These are phyloP conservation scores for Drosophila stalkeri DNA, from an alignment of 2,888 invertebrate genomes.

Conservation along the genomic window DNA sequence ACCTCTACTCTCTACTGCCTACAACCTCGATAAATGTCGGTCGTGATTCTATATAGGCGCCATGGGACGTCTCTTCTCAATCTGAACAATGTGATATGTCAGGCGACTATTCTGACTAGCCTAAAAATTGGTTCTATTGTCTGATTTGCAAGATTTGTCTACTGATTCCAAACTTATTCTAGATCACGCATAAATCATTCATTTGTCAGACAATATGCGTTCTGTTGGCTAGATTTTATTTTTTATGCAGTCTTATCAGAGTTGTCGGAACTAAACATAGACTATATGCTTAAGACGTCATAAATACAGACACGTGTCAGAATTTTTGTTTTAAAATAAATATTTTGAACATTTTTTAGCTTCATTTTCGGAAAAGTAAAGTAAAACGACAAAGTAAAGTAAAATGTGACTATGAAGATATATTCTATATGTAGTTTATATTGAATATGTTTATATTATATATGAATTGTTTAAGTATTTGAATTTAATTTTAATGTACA, in stretches of 20 bases:
- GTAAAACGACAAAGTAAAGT: not conserved
- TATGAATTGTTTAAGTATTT: not conserved
- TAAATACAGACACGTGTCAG: conserved; percentile 9
- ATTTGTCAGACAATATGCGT: conserved; percentile 6
- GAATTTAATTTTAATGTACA: not conserved
- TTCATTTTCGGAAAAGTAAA: not conserved
- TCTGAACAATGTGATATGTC: conserved; percentile 6
- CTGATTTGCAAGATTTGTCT: not conserved
- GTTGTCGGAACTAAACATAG: not conserved
- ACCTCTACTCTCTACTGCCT: not conserved
- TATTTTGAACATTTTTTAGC: conserved; percentile 21
- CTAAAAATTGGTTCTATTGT: conserved; percentile 40
- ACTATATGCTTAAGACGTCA: conserved; percentile 1
- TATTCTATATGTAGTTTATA: not conserved
- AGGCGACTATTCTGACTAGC: not conserved
- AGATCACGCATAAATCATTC: conserved; percentile 17
- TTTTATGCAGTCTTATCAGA: conserved; percentile 28
- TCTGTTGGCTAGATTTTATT: not conserved
- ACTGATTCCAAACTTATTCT: not conserved
- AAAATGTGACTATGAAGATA: not conserved
- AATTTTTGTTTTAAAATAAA: conserved; percentile 18
- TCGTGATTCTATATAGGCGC: conserved; percentile 21
- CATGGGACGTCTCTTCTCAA: conserved; percentile 7
- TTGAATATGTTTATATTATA: not conserved
- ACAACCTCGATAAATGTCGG: conserved; percentile 56